Base-by-base conservation (phyloP, 2,113 vertebrate genomes). In the Microcebus jonahi region DNA sequence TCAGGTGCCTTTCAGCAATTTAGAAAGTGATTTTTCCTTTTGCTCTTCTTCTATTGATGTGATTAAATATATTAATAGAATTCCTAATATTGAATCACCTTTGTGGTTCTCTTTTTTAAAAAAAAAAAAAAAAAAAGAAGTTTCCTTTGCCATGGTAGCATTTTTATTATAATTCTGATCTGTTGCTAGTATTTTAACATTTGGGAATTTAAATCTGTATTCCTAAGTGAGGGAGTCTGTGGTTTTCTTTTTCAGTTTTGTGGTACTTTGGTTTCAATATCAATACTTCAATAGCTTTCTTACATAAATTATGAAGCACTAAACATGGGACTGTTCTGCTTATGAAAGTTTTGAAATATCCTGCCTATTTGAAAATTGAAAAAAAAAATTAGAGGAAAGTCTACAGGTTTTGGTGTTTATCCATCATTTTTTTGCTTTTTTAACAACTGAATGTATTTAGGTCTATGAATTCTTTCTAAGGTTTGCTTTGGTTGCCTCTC, bases 231-330 rank as follows among this genome's bases (percentile, higher is more conserved):
- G 25, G 55, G 70, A 23, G 2, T 18, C 31, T 55, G 6, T 92
- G 39, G 20, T 67, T 67, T 76, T 82, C 75, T 67, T 85, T 68
- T 61, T 61, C n/a, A 68, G 39, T 76, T 91, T 65, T 63, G 34
- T 77, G 25, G 14, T 50, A 18, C 59, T 25, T 34, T 76, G n/a
- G 9, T 73, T 87, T 87, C 57, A 92, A 73, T 71, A 96, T 71
- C 68, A 90, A 55, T 83, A 83, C n/a, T 87, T 75, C 79, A 21
- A 27, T 90, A 55, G 23, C 3, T 89, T 88, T 83, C 88, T 68
- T 94, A 81, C 90, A 93, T 76, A 95, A 97, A 87, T 77, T 76
- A 81, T 76, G 67, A 80, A 65, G 42, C 45, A 94, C 9, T 96
- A 91, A 90, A 70, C 15, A 71, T 55, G 8, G 36, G 21, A 11